Conservation (phyloP, 2,113 vertebrate genomes). For the Callipepla californica region DNA sequence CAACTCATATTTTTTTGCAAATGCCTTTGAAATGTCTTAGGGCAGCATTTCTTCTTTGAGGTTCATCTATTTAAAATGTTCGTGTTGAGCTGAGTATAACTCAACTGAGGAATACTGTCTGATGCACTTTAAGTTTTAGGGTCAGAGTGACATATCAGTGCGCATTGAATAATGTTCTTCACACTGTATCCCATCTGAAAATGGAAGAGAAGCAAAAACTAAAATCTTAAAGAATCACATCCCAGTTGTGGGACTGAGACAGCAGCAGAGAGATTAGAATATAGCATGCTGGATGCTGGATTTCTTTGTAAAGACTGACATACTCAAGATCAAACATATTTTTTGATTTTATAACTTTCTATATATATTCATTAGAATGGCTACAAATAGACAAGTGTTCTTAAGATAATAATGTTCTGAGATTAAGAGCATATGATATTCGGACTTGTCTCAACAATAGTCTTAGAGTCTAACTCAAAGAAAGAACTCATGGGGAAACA, state of each 20-base stretch:
- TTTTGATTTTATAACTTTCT: neutral
- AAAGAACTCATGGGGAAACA: neutral
- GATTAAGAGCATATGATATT: neutral
- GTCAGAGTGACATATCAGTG: neutral
- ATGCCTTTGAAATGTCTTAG: slow-evolving; percentile 50
- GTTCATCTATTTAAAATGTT: slow-evolving; percentile 27
- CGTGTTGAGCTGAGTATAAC: slow-evolving; percentile 6
- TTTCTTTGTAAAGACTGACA: neutral
- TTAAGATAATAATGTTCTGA: neutral
- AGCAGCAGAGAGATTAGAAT: neutral
- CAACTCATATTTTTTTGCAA: neutral
- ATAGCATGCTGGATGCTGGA: neutral
- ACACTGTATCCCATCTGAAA: neutral
- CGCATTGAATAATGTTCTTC: neutral
- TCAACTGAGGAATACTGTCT: neutral
- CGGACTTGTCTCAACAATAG: neutral
- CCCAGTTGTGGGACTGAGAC: neutral
- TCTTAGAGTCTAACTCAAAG: neutral
- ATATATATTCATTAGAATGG: neutral
- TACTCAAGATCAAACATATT: neutral
- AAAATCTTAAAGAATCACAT: neutral
- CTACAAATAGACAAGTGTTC: neutral
- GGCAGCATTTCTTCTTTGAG: slow-evolving; percentile 33
- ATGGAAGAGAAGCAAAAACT: neutral
- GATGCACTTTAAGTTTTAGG: neutral